Conservation (phyloP, 2,113 vertebrate genomes). For the Aphelocoma coerulescens region DNA sequence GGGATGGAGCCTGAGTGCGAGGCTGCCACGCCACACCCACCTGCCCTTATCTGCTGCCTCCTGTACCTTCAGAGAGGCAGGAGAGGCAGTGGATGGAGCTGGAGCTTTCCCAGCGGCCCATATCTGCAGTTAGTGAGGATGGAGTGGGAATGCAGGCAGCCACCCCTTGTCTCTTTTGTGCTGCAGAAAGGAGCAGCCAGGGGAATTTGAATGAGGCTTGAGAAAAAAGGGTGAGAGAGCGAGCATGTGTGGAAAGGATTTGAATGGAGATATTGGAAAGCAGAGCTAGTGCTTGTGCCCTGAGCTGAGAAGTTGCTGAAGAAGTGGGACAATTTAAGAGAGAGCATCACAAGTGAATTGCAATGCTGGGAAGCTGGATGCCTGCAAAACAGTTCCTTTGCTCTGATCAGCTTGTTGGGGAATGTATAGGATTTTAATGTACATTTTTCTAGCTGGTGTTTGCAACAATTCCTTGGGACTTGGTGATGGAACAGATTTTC, state of each 20-base stretch:
- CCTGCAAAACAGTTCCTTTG: background rate
- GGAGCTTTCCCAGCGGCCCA: background rate
- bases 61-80: background rate
- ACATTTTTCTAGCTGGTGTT: background rate
- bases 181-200: background rate
- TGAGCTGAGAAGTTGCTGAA: background rate
- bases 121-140: background rate
- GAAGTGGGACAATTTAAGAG: background rate
- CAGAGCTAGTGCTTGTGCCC: background rate
- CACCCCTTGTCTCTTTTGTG: background rate
- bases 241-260: background rate
- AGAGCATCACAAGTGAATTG: background rate
- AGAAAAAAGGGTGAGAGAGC: background rate
- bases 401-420: background rate
- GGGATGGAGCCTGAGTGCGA: fast-evolving
- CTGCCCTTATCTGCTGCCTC: background rate
- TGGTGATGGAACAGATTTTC: background rate
- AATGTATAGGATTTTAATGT: background rate
- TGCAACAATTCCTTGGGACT: background rate
- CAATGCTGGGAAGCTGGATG: background rate
- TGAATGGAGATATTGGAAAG: background rate
- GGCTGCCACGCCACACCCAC: background rate
- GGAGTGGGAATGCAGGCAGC: background rate
- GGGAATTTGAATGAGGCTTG: conserved; percentile 9
- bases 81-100: background rate